Conservation (phyloP, 1,140 invertebrate species). For the Maconellicoccus hirsutus region DNA sequence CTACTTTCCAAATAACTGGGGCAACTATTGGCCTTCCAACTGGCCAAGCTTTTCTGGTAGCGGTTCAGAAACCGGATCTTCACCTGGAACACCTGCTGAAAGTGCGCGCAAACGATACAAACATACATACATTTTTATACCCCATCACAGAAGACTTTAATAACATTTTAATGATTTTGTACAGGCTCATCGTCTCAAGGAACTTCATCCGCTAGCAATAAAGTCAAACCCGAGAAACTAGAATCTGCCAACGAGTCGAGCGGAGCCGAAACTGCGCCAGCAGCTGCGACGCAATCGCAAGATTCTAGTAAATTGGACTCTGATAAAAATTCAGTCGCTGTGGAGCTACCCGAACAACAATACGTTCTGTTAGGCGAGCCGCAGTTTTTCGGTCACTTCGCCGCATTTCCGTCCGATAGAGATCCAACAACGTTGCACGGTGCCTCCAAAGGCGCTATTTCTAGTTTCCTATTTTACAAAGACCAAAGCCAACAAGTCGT, state of each 20-base stretch:
- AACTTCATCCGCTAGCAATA: too few relatives aligned
- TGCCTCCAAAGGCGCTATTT: conserved; percentile 20
- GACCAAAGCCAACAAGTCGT: conserved; percentile 11
- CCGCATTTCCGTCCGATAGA: not conserved
- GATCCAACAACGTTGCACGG: conserved; percentile 11
- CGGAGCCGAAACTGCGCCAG: too few relatives aligned
- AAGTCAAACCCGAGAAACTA: too few relatives aligned
- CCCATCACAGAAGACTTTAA: too few relatives aligned
- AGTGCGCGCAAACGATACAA: not conserved
- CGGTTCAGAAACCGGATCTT: not conserved
- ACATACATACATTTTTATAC: too few relatives aligned
- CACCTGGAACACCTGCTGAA: not conserved
- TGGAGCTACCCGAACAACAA: conserved; percentile 4
- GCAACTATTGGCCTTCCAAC: not conserved
- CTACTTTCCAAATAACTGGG: not conserved
- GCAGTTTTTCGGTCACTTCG: conserved; percentile 11
- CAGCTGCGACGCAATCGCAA: not conserved
- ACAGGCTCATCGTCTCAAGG: too few relatives aligned
- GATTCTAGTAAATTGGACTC: not conserved
- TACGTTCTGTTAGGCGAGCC: conserved; percentile 15
- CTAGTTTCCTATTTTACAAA: conserved; percentile 17
- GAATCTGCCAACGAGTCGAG: too few relatives aligned
- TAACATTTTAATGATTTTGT: too few relatives aligned
- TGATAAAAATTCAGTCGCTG: not conserved
- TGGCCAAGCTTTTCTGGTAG: not conserved